These are phyloP conservation scores for Lynx canadensis DNA, from an alignment of 2,113 vertebrate species.

Conservation along the genomic window DNA sequence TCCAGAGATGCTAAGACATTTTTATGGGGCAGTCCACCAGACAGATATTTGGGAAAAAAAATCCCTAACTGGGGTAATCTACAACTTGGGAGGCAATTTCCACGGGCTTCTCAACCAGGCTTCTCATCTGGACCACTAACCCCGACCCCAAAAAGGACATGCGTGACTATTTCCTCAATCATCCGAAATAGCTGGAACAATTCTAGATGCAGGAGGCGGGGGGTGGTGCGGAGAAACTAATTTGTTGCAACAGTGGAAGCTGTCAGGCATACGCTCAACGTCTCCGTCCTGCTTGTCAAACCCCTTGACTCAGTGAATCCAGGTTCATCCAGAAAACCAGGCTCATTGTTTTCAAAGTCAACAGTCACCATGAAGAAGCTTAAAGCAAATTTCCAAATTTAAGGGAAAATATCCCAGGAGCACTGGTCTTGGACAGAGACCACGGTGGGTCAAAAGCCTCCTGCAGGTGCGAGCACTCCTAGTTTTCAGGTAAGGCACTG, in stretches of 20 bases:
- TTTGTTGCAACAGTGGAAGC: fast-evolving
- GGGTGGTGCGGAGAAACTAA: fast-evolving
- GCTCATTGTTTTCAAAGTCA: neutral
- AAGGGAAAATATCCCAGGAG: neutral
- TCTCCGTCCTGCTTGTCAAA: neutral
- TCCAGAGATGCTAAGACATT: no score
- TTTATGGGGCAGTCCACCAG: fast-evolving
- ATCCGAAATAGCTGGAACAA: fast-evolving
- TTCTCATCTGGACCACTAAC: neutral
- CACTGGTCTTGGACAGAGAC: neutral
- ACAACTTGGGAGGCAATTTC: neutral
- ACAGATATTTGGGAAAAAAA: neutral
- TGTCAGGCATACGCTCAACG: fast-evolving
- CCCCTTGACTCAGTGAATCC: neutral
- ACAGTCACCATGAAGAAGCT: neutral
- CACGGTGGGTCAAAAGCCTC: fast-evolving
- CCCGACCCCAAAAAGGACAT: neutral
- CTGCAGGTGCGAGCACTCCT: neutral
- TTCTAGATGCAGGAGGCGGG: fast-evolving
- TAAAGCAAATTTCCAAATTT: neutral
- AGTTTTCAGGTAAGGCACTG: neutral
- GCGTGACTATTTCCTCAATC: neutral
- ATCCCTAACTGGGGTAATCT: neutral
- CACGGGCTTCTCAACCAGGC: neutral
- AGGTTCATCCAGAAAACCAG: neutral